These are phyloP conservation scores for Drosophila niveifrons DNA, from an alignment of 2,888 invertebrate species.

Conservation along the genomic window DNA sequence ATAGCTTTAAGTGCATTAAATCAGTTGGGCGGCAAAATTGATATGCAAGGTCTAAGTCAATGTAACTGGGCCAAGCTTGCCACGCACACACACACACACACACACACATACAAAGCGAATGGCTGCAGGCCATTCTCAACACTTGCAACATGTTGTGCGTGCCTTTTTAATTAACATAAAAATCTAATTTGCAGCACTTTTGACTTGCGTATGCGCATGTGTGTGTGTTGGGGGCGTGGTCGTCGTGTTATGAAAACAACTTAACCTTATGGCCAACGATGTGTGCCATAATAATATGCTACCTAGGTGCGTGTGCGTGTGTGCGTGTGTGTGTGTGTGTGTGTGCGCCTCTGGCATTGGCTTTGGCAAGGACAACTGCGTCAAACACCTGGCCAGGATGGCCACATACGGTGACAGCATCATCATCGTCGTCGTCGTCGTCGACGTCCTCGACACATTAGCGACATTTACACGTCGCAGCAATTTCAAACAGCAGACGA, in stretches of 20 bases:
- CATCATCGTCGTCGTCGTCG: slow-evolving; percentile 22
- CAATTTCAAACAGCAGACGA: slow-evolving; percentile 80
- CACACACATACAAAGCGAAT: not conserved
- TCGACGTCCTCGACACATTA: slow-evolving; percentile 62
- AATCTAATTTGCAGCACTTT: slow-evolving; percentile 78
- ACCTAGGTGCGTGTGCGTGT: slow-evolving; percentile 8
- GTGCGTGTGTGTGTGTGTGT: slow-evolving; percentile 38
- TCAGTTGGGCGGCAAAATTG: slow-evolving; percentile 55
- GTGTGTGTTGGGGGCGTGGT: slow-evolving; percentile 21
- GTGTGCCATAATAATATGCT: slow-evolving; percentile 72
- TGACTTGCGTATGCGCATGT: slow-evolving; percentile 33
- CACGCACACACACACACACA: not conserved
- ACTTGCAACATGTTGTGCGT: slow-evolving; percentile 68
- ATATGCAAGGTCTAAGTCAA: slow-evolving; percentile 43
- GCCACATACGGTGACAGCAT: slow-evolving; percentile 41
- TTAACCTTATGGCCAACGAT: slow-evolving; percentile 80
- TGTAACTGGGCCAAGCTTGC: slow-evolving; percentile 46
- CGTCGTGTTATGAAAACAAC: slow-evolving; percentile 72
- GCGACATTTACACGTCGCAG: slow-evolving; percentile 80
- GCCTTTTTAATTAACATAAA: slow-evolving; percentile 80
- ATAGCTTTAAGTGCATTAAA: slow-evolving; percentile 52
- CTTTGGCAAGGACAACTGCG: slow-evolving; percentile 67
- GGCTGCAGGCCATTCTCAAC: slow-evolving; percentile 41
- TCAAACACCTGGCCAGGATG: slow-evolving; percentile 56
- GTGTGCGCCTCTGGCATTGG: slow-evolving; percentile 71